These are phyloP conservation scores for Intellagama lesueurii DNA, from an alignment of 2,797 vertebrate genomes.

Conservation along the genomic window DNA sequence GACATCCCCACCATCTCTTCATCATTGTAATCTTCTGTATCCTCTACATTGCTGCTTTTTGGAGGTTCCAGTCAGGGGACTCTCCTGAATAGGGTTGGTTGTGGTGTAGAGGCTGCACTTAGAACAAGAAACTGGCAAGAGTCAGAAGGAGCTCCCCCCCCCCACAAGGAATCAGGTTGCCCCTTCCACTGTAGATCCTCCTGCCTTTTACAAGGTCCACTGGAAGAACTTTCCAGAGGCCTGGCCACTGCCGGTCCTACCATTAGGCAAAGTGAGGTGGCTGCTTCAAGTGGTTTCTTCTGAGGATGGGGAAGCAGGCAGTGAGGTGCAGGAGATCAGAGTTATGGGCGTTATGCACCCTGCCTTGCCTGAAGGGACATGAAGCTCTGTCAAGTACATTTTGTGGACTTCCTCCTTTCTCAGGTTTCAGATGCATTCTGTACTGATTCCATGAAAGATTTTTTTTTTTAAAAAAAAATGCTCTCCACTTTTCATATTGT, in stretches of 20 bases:
- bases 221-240: background rate
- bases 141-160: background rate
- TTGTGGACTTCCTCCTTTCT: background rate
- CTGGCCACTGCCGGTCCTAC: background rate
- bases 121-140: background rate
- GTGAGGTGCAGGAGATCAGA: background rate
- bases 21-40: background rate
- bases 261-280: background rate
- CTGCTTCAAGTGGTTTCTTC: background rate
- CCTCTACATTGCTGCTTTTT: background rate
- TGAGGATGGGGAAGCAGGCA: background rate
- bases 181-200: too few relatives aligned
- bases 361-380: background rate
- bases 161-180: background rate
- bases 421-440: background rate
- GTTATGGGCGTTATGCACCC: background rate
- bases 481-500: background rate
- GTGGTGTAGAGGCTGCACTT: background rate
- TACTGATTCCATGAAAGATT: background rate
- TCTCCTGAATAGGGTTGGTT: background rate
- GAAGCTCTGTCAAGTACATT: background rate
- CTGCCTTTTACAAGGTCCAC: background rate
- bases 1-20: background rate
- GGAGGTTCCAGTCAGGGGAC: background rate
- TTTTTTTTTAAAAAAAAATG: background rate